Percentiles rank a stretch among this genome's conserved stretches.
phyloP scores from a whole-genome alignment of 2,113 vertebrate species.

The Cnemophilus loriae region DNA sequence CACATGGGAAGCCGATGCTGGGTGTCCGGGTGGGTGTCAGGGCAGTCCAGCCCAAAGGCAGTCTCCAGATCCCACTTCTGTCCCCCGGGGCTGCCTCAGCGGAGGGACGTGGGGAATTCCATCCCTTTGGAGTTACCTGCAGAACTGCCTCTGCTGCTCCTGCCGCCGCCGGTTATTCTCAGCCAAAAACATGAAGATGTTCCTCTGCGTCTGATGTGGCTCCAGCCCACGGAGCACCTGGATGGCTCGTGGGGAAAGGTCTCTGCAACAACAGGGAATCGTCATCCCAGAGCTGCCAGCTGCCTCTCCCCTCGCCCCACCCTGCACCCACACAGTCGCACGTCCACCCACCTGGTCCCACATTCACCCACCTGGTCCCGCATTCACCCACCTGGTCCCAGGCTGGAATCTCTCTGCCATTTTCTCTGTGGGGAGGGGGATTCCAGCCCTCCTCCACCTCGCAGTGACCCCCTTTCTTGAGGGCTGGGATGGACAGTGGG shows the following conservation, averaged over 20 bases:
- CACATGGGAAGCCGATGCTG: neutral
- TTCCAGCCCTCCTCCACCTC: neutral
- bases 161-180: neutral
- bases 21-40: neutral
- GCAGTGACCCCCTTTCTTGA: neutral
- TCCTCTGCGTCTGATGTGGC: neutral
- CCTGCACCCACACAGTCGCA: neutral
- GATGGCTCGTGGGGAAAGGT: neutral
- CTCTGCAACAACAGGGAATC: neutral
- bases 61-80: neutral
- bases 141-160: neutral
- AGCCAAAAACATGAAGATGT: neutral
- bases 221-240: neutral
- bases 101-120: neutral
- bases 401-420: neutral
- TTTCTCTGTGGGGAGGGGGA: neutral
- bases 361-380: neutral
- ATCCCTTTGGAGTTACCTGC: neutral
- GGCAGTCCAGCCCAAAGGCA: neutral
- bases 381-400: neutral
- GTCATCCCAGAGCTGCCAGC: neutral
- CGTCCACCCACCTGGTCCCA: neutral
- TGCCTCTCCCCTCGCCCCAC: neutral
- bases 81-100: rapidly evolving
- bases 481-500: neutral